Percentiles rank a stretch among this genome's conserved stretches.
Conservation (phyloP, 2,888 invertebrate species). For the Cactoblastis cactorum region DNA sequence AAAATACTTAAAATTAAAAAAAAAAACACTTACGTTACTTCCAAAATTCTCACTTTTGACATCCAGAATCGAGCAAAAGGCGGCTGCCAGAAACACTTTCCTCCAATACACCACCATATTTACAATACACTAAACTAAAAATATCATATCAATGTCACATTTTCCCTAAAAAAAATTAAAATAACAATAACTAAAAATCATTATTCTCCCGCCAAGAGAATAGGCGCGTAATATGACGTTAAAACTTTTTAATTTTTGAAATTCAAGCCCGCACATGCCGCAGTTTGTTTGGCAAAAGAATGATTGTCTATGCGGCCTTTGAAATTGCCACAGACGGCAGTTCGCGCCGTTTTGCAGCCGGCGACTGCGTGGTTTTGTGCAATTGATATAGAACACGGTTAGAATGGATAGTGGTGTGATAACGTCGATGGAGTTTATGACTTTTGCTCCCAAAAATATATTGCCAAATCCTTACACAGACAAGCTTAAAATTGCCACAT, state of each 20-base stretch:
- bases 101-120: conserved; percentile 58
- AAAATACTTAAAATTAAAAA: background rate
- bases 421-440: conserved; percentile 32
- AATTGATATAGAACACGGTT: conserved; percentile 58
- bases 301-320: conserved; percentile 16
- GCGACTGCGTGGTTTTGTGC: conserved; percentile 64
- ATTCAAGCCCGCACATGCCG: background rate
- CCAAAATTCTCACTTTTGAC: conserved; percentile 54
- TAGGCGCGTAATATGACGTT: conserved; percentile 26
- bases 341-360: conserved; percentile 58
- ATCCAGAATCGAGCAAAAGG: conserved; percentile 52
- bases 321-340: conserved; percentile 41
- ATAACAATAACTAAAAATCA: conserved; percentile 17
- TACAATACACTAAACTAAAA: conserved; percentile 28
- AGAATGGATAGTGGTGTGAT: conserved; percentile 52
- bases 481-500: too few species aligned
- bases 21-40: conserved; percentile 57
- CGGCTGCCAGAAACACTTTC: conserved; percentile 47
- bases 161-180: conserved; percentile 24
- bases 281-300: conserved; percentile 7
- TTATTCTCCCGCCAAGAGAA: conserved; percentile 15
- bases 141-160: conserved; percentile 35
- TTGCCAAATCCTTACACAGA: too few species aligned
- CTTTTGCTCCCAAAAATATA: too few species aligned
- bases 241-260: conserved; percentile 11